A percentile compares a stretch with the other conserved stretches of the same genome.
Conservation (phyloP, 2,113 vertebrate species). For the Zosterops pallidus region DNA sequence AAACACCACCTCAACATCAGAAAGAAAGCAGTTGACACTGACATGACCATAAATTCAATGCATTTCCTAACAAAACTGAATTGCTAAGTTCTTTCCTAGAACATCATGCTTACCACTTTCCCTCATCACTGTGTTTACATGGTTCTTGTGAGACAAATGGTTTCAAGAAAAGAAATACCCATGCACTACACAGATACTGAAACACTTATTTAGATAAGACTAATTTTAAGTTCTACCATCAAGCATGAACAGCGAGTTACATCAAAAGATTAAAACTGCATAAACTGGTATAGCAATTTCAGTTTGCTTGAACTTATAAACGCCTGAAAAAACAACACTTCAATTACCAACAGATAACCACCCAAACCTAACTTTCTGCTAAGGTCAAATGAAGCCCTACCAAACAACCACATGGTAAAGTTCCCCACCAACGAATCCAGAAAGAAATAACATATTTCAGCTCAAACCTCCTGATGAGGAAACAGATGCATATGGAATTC, state of each 20-base stretch:
- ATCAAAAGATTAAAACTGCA: not conserved
- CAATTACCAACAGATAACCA: not conserved
- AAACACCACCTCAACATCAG: not conserved
- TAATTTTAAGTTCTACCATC: not conserved
- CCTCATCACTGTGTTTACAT: not conserved
- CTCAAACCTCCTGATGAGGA: not conserved
- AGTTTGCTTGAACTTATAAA: not conserved
- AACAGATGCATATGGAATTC: not conserved
- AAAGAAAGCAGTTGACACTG: not conserved
- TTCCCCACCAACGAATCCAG: not conserved
- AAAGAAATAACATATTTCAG: not conserved
- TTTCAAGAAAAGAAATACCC: not conserved
- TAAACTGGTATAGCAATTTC: not conserved
- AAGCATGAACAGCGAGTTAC: not conserved
- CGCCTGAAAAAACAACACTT: not conserved
- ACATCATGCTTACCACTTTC: not conserved
- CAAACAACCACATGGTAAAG: not conserved
- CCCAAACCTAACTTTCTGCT: not conserved
- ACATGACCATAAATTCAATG: not conserved
- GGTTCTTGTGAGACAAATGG: not conserved
- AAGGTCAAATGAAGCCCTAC: not conserved
- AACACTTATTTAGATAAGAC: not conserved
- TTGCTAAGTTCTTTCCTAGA: not conserved
- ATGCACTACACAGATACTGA: not conserved
- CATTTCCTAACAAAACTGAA: not conserved